Evolutionary conservation across 1,140 invertebrate genomes (phyloP).

Genomic region (Sycophaga agraensis): DNA sequence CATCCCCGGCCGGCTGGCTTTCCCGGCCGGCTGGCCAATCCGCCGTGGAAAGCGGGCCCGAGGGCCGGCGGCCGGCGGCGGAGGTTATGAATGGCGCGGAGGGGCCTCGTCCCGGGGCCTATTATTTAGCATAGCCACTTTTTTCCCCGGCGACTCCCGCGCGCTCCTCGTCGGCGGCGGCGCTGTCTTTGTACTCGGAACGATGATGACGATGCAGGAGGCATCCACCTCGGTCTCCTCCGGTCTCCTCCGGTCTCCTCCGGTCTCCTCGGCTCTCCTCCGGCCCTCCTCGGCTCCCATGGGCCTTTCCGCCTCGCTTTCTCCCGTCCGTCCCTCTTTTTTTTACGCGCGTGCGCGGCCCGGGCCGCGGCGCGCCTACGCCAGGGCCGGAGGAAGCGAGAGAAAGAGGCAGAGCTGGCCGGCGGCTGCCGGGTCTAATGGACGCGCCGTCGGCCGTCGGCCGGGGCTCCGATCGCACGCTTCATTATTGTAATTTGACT

Average conservation of each 20-base stretch:
- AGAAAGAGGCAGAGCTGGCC: conserved; percentile 33
- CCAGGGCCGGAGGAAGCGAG: conserved; percentile 23
- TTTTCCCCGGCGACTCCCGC: conserved; percentile 34
- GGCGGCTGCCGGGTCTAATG: conserved; percentile 41
- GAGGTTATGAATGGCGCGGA: background rate
- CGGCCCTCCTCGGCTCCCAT: background rate
- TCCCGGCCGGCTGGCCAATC: no score
- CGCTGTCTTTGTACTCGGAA: conserved; percentile 51
- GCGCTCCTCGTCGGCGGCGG: conserved; percentile 40
- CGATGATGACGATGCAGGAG: conserved; percentile 54
- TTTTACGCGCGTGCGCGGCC: background rate
- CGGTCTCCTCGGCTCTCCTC: background rate
- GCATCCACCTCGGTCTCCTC: background rate
- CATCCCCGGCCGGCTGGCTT: no score
- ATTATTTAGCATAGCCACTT: conserved; percentile 58
- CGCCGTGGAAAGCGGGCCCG: no score
- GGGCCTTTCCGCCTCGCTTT: conserved; percentile 26
- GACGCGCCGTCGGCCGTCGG: conserved; percentile 41
- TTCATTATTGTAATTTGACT: conserved; percentile 53
- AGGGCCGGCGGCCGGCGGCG: no score
- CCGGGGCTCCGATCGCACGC: conserved; percentile 40
- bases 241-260: background rate
- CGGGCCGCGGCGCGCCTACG: background rate
- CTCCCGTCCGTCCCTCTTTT: conserved; percentile 3
- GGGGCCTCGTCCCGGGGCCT: conserved; percentile 42